Conservation (phyloP, 2,113 vertebrate genomes). For the Thermophis baileyi region DNA sequence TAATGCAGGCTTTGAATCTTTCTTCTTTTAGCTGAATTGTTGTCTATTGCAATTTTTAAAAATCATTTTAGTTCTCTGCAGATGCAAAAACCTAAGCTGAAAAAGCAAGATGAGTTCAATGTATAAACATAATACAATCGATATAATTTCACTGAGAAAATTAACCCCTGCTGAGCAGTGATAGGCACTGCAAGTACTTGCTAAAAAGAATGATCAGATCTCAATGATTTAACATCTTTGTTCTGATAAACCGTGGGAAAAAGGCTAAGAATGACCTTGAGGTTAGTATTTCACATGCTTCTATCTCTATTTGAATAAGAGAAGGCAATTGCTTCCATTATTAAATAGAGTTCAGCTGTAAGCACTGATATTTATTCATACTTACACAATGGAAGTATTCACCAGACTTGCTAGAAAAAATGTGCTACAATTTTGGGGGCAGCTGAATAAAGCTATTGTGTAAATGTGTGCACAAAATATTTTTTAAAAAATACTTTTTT, state of each 20-base stretch:
- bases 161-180: neutral
- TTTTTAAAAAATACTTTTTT: neutral
- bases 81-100: neutral
- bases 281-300: slow-evolving; percentile 8
- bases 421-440: neutral
- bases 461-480: slow-evolving; percentile 2
- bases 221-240: slow-evolving; percentile 21
- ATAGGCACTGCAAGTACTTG: slow-evolving; percentile 24
- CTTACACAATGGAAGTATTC: slow-evolving; percentile 35
- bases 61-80: neutral
- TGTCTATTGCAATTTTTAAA: neutral
- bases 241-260: slow-evolving; percentile 25
- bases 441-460: neutral
- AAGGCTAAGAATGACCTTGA: neutral
- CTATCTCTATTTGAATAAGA: neutral
- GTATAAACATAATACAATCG: neutral
- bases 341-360: slow-evolving; percentile 10
- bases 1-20: neutral
- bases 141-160: neutral
- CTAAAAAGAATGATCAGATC: neutral
- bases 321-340: neutral
- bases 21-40: neutral
- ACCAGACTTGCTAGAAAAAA: neutral
- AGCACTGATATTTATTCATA: slow-evolving; percentile 33
- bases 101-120: neutral